phyloP scores from a whole-genome alignment of 1,140 invertebrate genomes.

The Helicoverpa armigera region DNA sequence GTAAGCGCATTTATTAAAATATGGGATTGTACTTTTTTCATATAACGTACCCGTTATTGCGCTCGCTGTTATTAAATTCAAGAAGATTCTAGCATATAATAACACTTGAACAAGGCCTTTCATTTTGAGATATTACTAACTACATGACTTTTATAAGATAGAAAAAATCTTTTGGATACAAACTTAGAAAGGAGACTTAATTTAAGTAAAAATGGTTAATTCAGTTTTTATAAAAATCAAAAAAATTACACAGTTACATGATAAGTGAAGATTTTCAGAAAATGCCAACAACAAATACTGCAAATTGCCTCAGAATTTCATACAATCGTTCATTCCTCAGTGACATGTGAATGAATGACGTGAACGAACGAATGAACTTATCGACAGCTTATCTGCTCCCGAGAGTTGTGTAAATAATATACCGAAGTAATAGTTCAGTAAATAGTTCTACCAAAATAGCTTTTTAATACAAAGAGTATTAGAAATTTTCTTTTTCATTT shows the following conservation, averaged over 20 bases:
- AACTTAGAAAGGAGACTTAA: not conserved
- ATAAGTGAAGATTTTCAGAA: not conserved
- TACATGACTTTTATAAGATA: not conserved
- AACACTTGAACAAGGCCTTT: not conserved
- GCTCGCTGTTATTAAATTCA: not conserved
- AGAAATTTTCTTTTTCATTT: not conserved
- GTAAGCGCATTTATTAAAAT: too few relatives aligned
- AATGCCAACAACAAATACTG: not conserved
- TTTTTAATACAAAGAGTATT: not conserved
- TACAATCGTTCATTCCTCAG: conserved; percentile 10
- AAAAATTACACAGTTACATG: not conserved
- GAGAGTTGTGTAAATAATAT: conserved; percentile 2
- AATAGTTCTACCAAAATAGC: not conserved
- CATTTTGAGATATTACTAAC: not conserved
- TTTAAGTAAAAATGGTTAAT: not conserved
- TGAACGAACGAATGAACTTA: conserved; percentile 6
- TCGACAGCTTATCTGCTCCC: conserved; percentile 13
- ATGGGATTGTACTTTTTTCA: not conserved
- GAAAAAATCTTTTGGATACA: not conserved
- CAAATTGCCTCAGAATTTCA: not conserved
- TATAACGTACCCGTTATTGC: not conserved
- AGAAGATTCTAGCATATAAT: not conserved
- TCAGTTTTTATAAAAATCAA: not conserved
- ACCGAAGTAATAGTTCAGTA: conserved; percentile 12
- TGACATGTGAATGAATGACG: conserved; percentile 15